These are phyloP conservation scores for Pseudococcus viburni DNA, from an alignment of 2,888 invertebrate genomes.

Conservation along the genomic window DNA sequence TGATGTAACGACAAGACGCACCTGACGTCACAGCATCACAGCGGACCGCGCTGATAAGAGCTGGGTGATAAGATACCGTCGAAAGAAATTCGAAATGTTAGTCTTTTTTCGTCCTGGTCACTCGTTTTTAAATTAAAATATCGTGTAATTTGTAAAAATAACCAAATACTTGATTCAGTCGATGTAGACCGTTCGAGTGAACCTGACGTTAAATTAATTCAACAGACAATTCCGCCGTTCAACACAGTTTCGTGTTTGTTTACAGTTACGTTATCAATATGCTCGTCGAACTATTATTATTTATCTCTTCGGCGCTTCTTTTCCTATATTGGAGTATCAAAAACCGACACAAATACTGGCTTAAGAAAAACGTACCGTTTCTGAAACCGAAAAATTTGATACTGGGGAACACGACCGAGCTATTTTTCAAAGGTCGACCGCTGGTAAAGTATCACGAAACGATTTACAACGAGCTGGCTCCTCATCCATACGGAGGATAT, in stretches of 20 bases:
- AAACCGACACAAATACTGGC: constrained; percentile 49
- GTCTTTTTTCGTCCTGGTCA: neutral
- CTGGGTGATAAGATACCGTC: neutral
- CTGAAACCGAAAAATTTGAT: constrained; percentile 52
- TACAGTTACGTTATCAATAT: neutral
- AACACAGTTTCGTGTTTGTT: neutral
- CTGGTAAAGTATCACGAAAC: constrained; percentile 53
- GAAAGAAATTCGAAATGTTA: neutral
- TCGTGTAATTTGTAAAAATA: neutral
- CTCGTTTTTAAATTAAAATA: neutral
- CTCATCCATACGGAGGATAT: constrained; percentile 71
- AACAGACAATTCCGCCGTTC: neutral
- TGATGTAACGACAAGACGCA: neutral
- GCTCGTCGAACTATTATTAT: constrained; percentile 12
- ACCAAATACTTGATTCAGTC: neutral
- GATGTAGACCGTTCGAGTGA: neutral
- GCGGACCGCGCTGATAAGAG: neutral
- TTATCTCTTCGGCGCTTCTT: neutral
- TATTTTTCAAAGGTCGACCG: constrained; percentile 39
- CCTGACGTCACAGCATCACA: constrained; percentile 7
- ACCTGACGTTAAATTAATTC: neutral
- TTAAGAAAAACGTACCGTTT: neutral
- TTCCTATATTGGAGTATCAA: neutral
- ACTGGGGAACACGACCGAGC: constrained; percentile 52
- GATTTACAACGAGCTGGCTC: constrained; percentile 61